These are phyloP conservation scores for Spheniscus mendiculus DNA, from an alignment of 2,113 vertebrate genomes.

Conservation along the genomic window DNA sequence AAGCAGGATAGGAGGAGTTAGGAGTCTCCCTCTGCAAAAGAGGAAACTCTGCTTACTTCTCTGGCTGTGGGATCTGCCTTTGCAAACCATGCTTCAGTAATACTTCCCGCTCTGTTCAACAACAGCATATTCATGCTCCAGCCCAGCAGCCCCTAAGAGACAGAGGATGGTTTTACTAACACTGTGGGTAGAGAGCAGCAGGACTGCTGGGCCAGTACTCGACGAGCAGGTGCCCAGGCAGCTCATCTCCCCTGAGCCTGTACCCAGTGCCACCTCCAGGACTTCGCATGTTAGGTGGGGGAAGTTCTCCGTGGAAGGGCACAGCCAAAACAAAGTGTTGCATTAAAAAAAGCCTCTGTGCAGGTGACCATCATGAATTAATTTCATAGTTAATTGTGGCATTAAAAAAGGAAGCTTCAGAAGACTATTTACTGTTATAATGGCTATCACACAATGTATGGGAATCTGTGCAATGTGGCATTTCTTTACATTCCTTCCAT, in stretches of 20 bases:
- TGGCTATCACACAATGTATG: not conserved
- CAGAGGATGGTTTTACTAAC: not conserved
- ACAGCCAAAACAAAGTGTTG: not conserved
- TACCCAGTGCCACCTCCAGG: not conserved
- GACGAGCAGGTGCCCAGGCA: not conserved
- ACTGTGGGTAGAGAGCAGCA: not conserved
- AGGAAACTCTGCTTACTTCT: not conserved
- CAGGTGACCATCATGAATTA: not conserved
- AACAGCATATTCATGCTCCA: not conserved
- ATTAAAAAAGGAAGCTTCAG: not conserved
- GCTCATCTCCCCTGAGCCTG: not conserved
- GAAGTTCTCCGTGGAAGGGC: not conserved
- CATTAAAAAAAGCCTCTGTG: not conserved
- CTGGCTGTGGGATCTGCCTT: not conserved
- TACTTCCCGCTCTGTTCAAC: not conserved
- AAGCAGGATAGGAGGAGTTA: not conserved
- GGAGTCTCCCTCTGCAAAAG: not conserved
- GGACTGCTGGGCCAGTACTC: not conserved
- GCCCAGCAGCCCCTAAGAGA: not conserved
- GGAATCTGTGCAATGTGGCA: not conserved
- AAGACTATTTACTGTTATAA: not conserved
- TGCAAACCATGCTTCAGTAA: not conserved
- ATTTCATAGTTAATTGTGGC: not conserved
- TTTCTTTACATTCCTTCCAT: not conserved
- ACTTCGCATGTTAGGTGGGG: not conserved